These are phyloP conservation scores for Columbina picui DNA, from an alignment of 2,113 vertebrate genomes.

Conservation along the genomic window DNA sequence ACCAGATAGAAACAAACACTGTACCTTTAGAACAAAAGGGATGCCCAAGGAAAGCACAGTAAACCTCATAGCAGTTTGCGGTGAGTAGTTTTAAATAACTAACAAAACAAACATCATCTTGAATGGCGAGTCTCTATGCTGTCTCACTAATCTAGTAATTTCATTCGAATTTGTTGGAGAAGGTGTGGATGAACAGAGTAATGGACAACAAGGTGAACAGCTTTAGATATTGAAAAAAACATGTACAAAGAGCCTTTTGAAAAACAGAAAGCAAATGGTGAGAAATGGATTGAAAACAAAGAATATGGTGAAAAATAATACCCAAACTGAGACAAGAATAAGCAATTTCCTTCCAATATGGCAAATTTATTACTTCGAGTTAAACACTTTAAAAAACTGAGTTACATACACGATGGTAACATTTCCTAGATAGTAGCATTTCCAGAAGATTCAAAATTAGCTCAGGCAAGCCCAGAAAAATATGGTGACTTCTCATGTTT, in stretches of 20 bases:
- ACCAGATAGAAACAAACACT: not conserved
- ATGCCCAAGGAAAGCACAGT: not conserved
- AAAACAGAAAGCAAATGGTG: not conserved
- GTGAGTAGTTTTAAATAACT: not conserved
- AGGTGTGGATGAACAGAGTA: not conserved
- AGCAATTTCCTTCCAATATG: not conserved
- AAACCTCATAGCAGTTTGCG: not conserved
- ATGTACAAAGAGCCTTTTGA: not conserved
- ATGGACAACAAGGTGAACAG: not conserved
- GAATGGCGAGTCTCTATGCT: not conserved
- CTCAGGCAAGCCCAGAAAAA: not conserved
- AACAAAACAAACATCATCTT: not conserved
- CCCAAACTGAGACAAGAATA: not conserved
- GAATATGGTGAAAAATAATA: not conserved
- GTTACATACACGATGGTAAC: not conserved
- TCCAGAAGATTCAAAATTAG: not conserved
- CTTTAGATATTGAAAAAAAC: not conserved
- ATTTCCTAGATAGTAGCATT: not conserved
- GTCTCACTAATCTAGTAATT: not conserved
- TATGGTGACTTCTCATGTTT: not conserved
- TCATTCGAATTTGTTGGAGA: not conserved
- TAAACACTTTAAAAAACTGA: not conserved
- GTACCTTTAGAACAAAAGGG: not conserved
- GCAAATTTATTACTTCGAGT: not conserved
- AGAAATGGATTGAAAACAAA: not conserved